Evolutionary conservation across 2,113 vertebrate genomes (phyloP).

Genomic region (Galemys pyrenaicus): DNA sequence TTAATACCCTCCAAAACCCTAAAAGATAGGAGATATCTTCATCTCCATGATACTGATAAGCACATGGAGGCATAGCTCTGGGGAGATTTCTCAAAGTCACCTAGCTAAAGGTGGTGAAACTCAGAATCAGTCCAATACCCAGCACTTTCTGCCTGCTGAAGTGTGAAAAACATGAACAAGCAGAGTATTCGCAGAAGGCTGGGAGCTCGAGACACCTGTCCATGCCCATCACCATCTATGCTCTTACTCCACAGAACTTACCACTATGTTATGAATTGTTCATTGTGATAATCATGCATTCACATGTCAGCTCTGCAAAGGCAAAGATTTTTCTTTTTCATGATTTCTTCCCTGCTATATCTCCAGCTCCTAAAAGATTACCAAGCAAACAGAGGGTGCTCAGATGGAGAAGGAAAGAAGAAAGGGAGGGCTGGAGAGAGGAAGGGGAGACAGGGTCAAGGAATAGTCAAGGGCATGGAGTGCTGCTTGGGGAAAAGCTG

Average conservation of each 20-base stretch:
- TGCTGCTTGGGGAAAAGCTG: not conserved
- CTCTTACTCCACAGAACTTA: not conserved
- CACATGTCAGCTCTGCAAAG: not conserved
- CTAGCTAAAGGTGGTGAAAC: not conserved
- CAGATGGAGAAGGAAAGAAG: not conserved
- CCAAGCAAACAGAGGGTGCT: not conserved
- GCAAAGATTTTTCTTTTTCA: too few relatives aligned
- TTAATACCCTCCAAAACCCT: not conserved
- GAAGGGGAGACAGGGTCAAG: not conserved
- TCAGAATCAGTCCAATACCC: not conserved
- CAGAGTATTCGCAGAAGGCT: not conserved
- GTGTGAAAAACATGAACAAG: not conserved
- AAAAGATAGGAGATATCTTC: not conserved
- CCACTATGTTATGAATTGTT: accelerated
- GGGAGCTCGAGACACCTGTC: not conserved
- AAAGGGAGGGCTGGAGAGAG: not conserved
- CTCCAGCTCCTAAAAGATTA: not conserved
- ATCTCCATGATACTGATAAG: not conserved
- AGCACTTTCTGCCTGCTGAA: not conserved
- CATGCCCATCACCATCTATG: accelerated
- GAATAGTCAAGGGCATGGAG: accelerated
- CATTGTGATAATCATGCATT: not conserved
- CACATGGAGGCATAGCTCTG: not conserved
- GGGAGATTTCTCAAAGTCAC: not conserved
- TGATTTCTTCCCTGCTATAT: not conserved